Percentiles rank a stretch among this genome's conserved stretches.
These are phyloP conservation scores for Rhagonycha lutea DNA, from an alignment of 2,888 invertebrate species.

Conservation along the genomic window DNA sequence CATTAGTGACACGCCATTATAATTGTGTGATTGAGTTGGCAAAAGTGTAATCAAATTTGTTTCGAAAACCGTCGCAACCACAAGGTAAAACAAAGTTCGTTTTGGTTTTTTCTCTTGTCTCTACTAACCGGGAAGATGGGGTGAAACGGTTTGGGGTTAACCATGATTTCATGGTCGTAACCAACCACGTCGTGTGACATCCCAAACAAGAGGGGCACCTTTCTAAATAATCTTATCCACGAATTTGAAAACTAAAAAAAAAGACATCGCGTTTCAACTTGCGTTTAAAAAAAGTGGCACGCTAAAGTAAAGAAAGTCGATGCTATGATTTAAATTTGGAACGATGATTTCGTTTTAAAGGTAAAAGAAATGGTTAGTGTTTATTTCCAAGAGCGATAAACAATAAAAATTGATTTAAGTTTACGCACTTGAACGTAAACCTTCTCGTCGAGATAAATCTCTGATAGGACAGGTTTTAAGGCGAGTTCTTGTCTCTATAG, in stretches of 20 bases:
- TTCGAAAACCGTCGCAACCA: neutral
- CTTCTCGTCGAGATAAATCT: neutral
- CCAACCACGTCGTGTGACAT: neutral
- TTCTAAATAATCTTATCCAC: neutral
- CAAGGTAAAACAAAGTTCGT: neutral
- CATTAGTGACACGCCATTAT: neutral
- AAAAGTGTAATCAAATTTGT: neutral
- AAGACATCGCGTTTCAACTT: neutral
- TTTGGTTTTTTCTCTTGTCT: neutral
- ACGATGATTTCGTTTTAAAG: neutral
- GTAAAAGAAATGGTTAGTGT: neutral
- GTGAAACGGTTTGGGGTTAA: neutral
- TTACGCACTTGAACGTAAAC: neutral
- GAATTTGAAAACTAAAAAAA: neutral
- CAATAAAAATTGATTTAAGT: neutral
- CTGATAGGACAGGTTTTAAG: neutral
- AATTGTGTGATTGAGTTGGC: neutral
- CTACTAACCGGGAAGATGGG: neutral
- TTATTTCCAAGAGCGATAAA: neutral
- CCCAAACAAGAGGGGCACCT: neutral
- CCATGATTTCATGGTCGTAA: neutral
- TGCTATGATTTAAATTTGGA: neutral
- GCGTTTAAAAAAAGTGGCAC: neutral
- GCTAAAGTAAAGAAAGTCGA: neutral
- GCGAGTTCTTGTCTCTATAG: neutral